Evolutionary conservation across 2,113 vertebrate species (phyloP), one percentile per base, ranked within the genome.

Genomic region (Capra hircus): DNA sequence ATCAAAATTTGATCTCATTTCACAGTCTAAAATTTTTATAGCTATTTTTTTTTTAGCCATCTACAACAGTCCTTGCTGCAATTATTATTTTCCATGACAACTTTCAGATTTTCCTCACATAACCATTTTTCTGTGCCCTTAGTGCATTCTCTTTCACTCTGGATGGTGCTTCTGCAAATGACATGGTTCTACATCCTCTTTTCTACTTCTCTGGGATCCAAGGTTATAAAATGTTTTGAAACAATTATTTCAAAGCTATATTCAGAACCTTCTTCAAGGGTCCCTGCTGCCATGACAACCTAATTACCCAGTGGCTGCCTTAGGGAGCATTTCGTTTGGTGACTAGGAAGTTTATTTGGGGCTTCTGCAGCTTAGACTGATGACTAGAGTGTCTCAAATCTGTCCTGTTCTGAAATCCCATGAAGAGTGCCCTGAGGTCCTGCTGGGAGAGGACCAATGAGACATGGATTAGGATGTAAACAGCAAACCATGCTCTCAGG

Each of bases 231-330:
- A 94, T 25, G 21, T 86, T 97, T 94, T 90, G 84, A 96, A 96
- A 85, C 88, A 95, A 96, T 96, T 82, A 95, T 77, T 95, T 30
- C 55, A 74, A 10, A 74, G 40, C 60, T 93, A 52, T 92, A 78
- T 88, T 94, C 48, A 85, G 97, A 98, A 43, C n/a, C 64, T 85
- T 71, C 80, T 96, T 97, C 36, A 82, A 92, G 84, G 87, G 94
- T 94, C 81, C 27, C 57, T 90, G 88, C 92, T 94, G 25, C 95
- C 50, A 96, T 94, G 90, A 92, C 94, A 97, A 96, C 64, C 59
- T 81, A 88, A 95, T 85, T 92, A 92, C 62, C 48, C 6, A 12
- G 81, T 48, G 25, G 53, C 74, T 94, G 85, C 89, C 52, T 80
- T 27, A 84, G 89, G 87, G 45, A 90, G 27, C 23, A 8, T 90